Percentiles rank a stretch among this genome's conserved stretches.
These are phyloP conservation scores for Pseudomyrmex pallidus DNA, from an alignment of 1,140 invertebrate species.

Conservation along the genomic window DNA sequence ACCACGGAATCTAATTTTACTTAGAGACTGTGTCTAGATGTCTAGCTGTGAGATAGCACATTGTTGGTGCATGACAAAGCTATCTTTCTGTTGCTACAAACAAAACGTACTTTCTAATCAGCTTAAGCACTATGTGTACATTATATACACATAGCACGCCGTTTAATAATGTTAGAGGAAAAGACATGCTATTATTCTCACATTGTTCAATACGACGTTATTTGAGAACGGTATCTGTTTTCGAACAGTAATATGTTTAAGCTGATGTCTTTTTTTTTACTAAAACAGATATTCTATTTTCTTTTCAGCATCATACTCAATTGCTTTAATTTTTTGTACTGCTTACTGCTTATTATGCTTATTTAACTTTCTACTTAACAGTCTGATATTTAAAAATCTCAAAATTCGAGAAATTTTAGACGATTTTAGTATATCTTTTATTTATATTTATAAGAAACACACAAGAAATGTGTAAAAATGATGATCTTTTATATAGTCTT, in stretches of 20 bases:
- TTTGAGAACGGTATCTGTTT: no score
- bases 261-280: slow-evolving; percentile 60
- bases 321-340: slow-evolving; percentile 43
- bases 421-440: neutral
- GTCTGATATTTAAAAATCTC: neutral
- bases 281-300: slow-evolving; percentile 24
- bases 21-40: slow-evolving; percentile 59
- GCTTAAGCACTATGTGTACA: slow-evolving; percentile 44
- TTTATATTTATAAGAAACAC: no score
- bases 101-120: slow-evolving; percentile 35
- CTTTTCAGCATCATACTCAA: slow-evolving; percentile 2
- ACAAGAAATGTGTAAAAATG: no score
- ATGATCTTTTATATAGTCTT: neutral
- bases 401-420: no score
- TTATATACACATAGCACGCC: neutral
- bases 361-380: slow-evolving; percentile 23
- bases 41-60: slow-evolving; percentile 53
- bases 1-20: slow-evolving; percentile 56
- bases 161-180: no score
- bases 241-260: slow-evolving; percentile 6
- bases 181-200: no score
- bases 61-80: slow-evolving; percentile 47
- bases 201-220: no score
- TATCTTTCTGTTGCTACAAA: slow-evolving; percentile 45
- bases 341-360: slow-evolving; percentile 42